These are phyloP conservation scores for Xanthostigma xanthostigma DNA, from an alignment of 2,888 invertebrate genomes.

Conservation along the genomic window DNA sequence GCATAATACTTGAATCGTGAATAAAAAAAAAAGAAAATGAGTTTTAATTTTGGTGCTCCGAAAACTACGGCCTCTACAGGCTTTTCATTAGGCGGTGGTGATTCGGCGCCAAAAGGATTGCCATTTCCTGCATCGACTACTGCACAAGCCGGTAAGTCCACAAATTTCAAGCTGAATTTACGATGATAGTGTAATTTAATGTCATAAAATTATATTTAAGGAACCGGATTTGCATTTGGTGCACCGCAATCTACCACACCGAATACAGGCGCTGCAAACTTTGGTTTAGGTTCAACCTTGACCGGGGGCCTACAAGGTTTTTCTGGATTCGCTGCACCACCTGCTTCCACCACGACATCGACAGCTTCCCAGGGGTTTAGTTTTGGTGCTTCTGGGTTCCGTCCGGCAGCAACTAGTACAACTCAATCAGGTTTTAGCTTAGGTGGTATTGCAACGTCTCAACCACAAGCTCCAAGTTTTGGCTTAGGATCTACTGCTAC, in stretches of 20 bases:
- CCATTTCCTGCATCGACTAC: slow-evolving; percentile 19
- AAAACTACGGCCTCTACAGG: slow-evolving; percentile 16
- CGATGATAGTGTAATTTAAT: slow-evolving; percentile 5
- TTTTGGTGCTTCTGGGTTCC: slow-evolving; percentile 12
- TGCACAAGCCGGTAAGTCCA: slow-evolving; percentile 24
- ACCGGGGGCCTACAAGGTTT: slow-evolving; percentile 6
- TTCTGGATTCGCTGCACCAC: slow-evolving; percentile 14
- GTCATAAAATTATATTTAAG: not conserved
- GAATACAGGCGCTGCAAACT: slow-evolving; percentile 11
- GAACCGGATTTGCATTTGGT: slow-evolving; percentile 4
- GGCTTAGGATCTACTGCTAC: slow-evolving; percentile 24
- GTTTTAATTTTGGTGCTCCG: slow-evolving; percentile 20
- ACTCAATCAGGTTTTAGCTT: slow-evolving; percentile 16
- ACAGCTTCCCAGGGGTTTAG: slow-evolving; percentile 4
- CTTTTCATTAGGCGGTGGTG: slow-evolving; percentile 24
- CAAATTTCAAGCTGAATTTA: slow-evolving; percentile 13
- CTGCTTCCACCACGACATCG: slow-evolving; percentile 6
- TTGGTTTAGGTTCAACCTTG: slow-evolving; percentile 3
- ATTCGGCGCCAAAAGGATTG: slow-evolving; percentile 25
- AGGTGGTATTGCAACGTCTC: slow-evolving; percentile 13
- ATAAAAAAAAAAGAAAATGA: slow-evolving; percentile 15
- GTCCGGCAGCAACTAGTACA: slow-evolving; percentile 14
- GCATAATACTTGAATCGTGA: not conserved
- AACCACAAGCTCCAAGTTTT: slow-evolving; percentile 9
- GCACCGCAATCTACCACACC: slow-evolving; percentile 9